phyloP scores from a whole-genome alignment of 2,113 vertebrate genomes.

The Spea bombifrons region DNA sequence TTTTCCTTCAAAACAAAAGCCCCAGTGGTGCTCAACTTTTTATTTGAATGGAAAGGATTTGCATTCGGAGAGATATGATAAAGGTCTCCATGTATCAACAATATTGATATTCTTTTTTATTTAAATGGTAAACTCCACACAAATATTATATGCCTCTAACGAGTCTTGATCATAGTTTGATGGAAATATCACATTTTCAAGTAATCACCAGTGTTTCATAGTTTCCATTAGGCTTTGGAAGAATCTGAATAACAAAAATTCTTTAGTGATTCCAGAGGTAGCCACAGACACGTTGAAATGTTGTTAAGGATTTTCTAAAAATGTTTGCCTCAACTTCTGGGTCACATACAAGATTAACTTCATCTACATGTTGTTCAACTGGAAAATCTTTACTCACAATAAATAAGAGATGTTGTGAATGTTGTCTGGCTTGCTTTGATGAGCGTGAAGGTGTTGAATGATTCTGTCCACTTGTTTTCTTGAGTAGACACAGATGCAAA shows the following conservation, averaged over 20 bases:
- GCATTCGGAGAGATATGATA: no score
- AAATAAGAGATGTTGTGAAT: slow-evolving; percentile 9
- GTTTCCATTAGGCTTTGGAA: not conserved
- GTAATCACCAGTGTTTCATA: not conserved
- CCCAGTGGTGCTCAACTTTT: no score
- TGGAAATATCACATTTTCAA: no score
- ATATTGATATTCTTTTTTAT: no score
- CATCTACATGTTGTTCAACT: slow-evolving; percentile 8
- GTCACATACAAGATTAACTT: slow-evolving; percentile 1
- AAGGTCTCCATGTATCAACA: no score
- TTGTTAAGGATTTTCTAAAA: not conserved
- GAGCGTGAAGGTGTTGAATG: slow-evolving; percentile 19
- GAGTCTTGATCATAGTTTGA: no score
- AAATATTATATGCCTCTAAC: no score
- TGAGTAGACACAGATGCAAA: slow-evolving; percentile 17
- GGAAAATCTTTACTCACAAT: slow-evolving; percentile 10
- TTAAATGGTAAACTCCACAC: no score
- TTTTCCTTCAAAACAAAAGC: no score
- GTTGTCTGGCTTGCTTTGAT: slow-evolving; percentile 30
- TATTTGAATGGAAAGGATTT: no score
- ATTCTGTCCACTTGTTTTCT: slow-evolving; percentile 27
- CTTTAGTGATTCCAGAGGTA: not conserved
- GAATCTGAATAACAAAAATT: not conserved
- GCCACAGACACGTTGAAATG: not conserved
- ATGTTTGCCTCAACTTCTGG: not conserved